Conservation (phyloP, 2,888 invertebrate genomes). For the Perdita meconis region DNA sequence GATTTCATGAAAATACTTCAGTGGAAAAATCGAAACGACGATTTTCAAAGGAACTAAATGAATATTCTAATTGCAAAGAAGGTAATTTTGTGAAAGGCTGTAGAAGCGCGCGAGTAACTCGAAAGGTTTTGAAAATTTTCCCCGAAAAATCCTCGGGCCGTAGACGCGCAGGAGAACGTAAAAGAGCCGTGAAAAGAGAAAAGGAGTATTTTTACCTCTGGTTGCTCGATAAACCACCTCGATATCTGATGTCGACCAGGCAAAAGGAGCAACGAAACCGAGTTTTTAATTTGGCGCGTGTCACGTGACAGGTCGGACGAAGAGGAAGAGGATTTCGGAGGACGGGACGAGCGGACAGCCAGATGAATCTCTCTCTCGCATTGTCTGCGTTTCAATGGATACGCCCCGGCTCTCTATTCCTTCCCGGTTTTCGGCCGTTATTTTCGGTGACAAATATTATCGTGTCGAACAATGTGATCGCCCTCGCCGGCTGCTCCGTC, state of each 20-base stretch:
- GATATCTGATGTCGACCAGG: constrained; percentile 72
- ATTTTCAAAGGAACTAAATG: not conserved
- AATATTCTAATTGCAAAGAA: not conserved
- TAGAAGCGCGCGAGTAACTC: too few relatives aligned
- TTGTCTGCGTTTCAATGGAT: constrained; percentile 82
- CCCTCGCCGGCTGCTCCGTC: constrained; percentile 75
- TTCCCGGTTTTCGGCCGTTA: constrained; percentile 78
- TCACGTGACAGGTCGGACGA: constrained; percentile 70
- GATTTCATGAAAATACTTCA: too few relatives aligned
- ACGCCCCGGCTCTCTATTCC: constrained; percentile 76
- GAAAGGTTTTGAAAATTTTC: not conserved
- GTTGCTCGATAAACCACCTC: constrained; percentile 74
- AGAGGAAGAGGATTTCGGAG: constrained; percentile 60
- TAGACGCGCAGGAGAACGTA: not conserved
- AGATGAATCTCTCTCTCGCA: constrained; percentile 81
- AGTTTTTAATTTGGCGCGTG: constrained; percentile 82
- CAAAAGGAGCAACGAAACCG: constrained; percentile 69
- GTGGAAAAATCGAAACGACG: not conserved
- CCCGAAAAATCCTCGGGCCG: not conserved
- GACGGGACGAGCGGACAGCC: constrained; percentile 73
- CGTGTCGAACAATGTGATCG: constrained; percentile 83
- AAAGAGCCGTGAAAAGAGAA: not conserved
- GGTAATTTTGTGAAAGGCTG: too few relatives aligned
- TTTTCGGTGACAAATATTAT: constrained; percentile 84
- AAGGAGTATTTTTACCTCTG: constrained; percentile 25